Evolutionary conservation across 1,140 invertebrate species (phyloP), one percentile per base, ranked within the genome.

Genomic region (Tachypleus tridentatus): DNA sequence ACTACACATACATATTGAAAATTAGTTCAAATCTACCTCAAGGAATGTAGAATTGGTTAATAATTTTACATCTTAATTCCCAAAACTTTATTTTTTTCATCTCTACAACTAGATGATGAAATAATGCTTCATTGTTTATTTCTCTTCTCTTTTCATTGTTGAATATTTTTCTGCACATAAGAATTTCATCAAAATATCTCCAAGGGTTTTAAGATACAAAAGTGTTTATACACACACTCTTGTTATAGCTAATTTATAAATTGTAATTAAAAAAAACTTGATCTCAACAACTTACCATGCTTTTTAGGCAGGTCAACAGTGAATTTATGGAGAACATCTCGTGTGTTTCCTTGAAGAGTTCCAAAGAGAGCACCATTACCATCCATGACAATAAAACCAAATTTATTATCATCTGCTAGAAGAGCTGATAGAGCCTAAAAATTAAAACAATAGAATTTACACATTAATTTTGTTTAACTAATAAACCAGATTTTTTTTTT

Each of bases 351-450:
- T 74, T 97, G 95, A 11, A 99, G 81, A 5, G 97, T 98, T 75
- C 97, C 97, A 80, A 99, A 99, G 56, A 99, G 80, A 11, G 94
- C 93, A 57, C 97, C 97, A 77, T 98, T 99, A 85, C 97, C 97
- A 79, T 99, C 97, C 96, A 99, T 99, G 47, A 99, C 92, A 75
- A 99, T 99, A 75, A 99, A 99, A 57, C 97, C 97, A 80, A 99
- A 99, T 81, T 98, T 98, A 76, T 97, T 98, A 77, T 99, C 97
- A 78, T 99, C 97, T 52, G 95, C 94, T 59, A 99, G 80, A 60
- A 99, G 81, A 5, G 95, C 96, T 52, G 92, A 95, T 63, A 98
- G 80, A 11, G 94, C 94, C 82, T 57, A 57, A 8, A 57, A 57
- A 57, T 29, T 29, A 29, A 29, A 29, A 29, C 29, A 29, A 29